phyloP scores from a whole-genome alignment of 2,113 vertebrate species.

The Datnioides undecimradiatus region DNA sequence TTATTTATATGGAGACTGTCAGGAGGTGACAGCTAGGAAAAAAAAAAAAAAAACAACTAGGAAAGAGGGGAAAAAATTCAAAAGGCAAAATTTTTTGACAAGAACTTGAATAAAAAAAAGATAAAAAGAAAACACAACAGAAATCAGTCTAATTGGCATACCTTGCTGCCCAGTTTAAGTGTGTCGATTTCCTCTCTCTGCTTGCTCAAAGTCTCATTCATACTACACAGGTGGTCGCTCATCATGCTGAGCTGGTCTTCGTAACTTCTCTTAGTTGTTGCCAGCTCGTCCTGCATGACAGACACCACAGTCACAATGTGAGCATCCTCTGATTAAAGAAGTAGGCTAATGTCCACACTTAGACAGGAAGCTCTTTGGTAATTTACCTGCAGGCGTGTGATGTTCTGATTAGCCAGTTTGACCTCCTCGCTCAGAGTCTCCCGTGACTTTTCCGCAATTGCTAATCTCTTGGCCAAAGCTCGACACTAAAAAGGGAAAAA shows the following conservation, averaged over 20 bases:
- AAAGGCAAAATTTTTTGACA: neutral
- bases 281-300: slow-evolving; percentile 91
- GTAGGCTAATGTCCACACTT: neutral
- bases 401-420: slow-evolving; percentile 89
- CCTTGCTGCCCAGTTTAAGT: slow-evolving; percentile 93
- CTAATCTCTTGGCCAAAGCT: slow-evolving; percentile 93
- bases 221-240: slow-evolving; percentile 99
- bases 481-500: slow-evolving; percentile 87
- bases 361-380: neutral
- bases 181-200: slow-evolving; percentile 98
- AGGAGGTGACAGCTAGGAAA: slow-evolving; percentile 13
- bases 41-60: slow-evolving; percentile 13
- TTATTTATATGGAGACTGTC: neutral
- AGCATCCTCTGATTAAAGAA: neutral
- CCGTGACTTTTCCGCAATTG: slow-evolving; percentile 92
- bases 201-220: slow-evolving; percentile 97
- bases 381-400: slow-evolving; percentile 92
- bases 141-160: slow-evolving; percentile 69
- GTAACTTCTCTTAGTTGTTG: slow-evolving; percentile 97
- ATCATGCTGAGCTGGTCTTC: slow-evolving; percentile 99
- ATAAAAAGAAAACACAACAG: neutral
- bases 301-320: neutral
- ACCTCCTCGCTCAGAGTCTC: slow-evolving; percentile 88
- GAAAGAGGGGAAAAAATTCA: neutral
- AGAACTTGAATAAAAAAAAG: slow-evolving; percentile 6